These are phyloP conservation scores for Diorhabda elongata DNA, from an alignment of 1,140 invertebrate species.

Conservation along the genomic window DNA sequence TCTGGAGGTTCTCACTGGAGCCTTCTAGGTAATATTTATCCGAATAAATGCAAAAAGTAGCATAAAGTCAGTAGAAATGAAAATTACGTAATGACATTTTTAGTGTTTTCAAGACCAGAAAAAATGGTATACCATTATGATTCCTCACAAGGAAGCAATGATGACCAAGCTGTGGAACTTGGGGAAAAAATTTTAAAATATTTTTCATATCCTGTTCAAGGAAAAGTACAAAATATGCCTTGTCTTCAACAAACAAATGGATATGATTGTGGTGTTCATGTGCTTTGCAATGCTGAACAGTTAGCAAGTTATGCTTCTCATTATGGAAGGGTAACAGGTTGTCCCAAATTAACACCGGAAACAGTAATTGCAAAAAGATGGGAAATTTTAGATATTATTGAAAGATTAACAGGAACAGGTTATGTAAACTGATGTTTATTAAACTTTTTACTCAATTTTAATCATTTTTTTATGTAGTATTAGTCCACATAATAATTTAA, in stretches of 20 bases:
- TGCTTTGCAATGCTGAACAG: conserved; percentile 65
- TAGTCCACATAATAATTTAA: too few species aligned
- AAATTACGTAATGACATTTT: neutral
- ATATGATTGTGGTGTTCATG: conserved; percentile 37
- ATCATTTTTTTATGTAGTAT: neutral
- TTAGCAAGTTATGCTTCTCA: conserved; percentile 54
- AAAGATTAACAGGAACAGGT: conserved; percentile 16
- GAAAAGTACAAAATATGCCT: conserved; percentile 51
- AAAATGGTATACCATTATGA: conserved; percentile 75
- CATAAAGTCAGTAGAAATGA: too few species aligned
- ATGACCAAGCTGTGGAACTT: conserved; percentile 53
- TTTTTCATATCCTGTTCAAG: conserved; percentile 48
- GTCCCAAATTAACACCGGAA: conserved; percentile 46
- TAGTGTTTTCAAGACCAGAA: conserved; percentile 59
- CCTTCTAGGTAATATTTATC: conserved; percentile 56
- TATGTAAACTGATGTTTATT: neutral
- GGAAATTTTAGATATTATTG: conserved; percentile 45
- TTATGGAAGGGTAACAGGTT: conserved; percentile 48
- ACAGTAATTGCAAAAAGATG: conserved; percentile 41
- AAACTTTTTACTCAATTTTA: neutral
- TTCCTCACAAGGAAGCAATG: conserved; percentile 62
- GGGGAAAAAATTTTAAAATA: conserved; percentile 56
- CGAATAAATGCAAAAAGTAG: neutral
- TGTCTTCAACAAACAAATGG: conserved; percentile 61
- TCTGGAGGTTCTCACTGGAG: conserved; percentile 88